phyloP scores from a whole-genome alignment of 92 coral and sea anemone species.

The Siderastrea radians region DNA sequence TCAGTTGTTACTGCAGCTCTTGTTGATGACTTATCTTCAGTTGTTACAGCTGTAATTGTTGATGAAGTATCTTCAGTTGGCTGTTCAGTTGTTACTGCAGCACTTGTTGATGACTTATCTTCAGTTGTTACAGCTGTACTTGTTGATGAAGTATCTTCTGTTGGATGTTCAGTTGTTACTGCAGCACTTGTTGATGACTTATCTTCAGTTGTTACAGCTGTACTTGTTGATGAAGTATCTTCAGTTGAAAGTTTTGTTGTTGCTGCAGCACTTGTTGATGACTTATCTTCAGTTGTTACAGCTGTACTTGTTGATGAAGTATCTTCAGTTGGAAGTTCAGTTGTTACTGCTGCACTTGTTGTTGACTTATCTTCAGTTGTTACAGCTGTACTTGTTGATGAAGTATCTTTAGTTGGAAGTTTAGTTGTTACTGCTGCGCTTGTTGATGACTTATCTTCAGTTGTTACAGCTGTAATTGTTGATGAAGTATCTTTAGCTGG shows the following conservation, averaged over 20 bases:
- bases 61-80: background rate
- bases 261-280: background rate
- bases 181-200: conserved; percentile 1
- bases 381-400: background rate
- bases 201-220: background rate
- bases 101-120: background rate
- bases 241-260: background rate
- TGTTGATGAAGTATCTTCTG: conserved; percentile 15
- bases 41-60: background rate
- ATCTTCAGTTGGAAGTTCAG: background rate
- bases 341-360: background rate
- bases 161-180: background rate
- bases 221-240: conserved; percentile 6
- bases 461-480: background rate
- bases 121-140: background rate
- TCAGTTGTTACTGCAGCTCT: background rate
- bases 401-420: background rate
- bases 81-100: background rate
- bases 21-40: background rate
- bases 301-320: background rate
- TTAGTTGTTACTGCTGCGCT: background rate
- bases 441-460: background rate
- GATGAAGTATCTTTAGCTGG: conserved; percentile 1
- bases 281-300: background rate
- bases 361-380: background rate